Evolutionary conservation across 2,113 vertebrate species (phyloP), one percentile per base, ranked within the genome.

Genomic region (Monarcha castaneiventris): DNA sequence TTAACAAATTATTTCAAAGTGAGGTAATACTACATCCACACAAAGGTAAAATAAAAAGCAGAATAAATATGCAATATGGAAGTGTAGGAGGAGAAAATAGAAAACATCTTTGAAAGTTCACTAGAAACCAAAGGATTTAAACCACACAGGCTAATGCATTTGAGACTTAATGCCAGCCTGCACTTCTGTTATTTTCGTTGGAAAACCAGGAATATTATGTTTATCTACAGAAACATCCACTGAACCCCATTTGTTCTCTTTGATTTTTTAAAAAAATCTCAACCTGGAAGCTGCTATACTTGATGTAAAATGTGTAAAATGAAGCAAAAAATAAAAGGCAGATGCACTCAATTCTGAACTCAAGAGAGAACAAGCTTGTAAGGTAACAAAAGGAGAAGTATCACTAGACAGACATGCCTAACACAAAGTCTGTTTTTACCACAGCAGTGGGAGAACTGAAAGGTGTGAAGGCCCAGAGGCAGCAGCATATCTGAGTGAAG

Each of bases 121-220:
- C 29, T 30, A 58, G 46, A 94, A 46, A 83, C n/a, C n/a, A 63
- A 33, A 93, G 41, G 37, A 79, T 82, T 93, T 55, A 68, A 69
- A n/a, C 8, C 25, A 54, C 23, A 17, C 8, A 4, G 21, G 16
- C 11, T 29, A 11, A 12, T 9, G n/a, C 49, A 15, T 82, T n/a
- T 72, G 41, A 61, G 52, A 61, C 17, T 46, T 74, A 75, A 52
- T 69, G 46, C 18, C 54, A 85, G 32, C 26, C 69, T 69, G 21
- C 14, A 39, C 9, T 37, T 87, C 54, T n/a, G 5, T 49, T 78
- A 25, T 35, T 79, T 91, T 73, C 35, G n/a, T 19, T 58, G 54
- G 35, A 89, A 93, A 74, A 46, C 1, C 17, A 87, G 44, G 29
- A 90, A 58, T 84, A 66, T 71, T 52, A 44, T 23, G 14, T 46